Conservation (phyloP, 2,888 invertebrate genomes). For the Phyllotreta striolata region DNA sequence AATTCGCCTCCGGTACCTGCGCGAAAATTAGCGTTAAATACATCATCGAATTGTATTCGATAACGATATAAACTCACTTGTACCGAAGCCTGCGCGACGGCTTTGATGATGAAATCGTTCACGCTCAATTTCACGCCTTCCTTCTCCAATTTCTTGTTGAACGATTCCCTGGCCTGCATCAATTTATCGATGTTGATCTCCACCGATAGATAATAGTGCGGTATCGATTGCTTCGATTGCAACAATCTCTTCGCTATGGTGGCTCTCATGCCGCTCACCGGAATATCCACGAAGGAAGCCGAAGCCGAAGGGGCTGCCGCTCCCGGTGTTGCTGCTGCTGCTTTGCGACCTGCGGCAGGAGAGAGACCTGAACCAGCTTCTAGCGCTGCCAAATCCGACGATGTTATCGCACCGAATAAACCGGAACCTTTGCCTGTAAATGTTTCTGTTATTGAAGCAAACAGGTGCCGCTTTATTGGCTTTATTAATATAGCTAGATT, state of each 20-base stretch:
- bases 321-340: too few relatives aligned
- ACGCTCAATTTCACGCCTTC: constrained; percentile 87
- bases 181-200: constrained; percentile 86
- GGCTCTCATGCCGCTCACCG: constrained; percentile 82
- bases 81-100: constrained; percentile 85
- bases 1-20: constrained; percentile 92
- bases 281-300: constrained; percentile 73
- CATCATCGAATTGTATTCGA: too few relatives aligned
- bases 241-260: constrained; percentile 89
- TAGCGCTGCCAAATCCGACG: constrained; percentile 71
- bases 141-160: constrained; percentile 83
- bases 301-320: constrained; percentile 51
- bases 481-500: too few relatives aligned
- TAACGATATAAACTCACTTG: constrained; percentile 63
- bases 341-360: constrained; percentile 33
- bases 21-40: too few relatives aligned
- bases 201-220: constrained; percentile 93
- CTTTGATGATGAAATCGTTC: constrained; percentile 96
- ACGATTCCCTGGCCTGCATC: constrained; percentile 75
- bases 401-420: constrained; percentile 82
- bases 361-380: constrained; percentile 41
- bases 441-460: too few relatives aligned
- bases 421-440: constrained; percentile 72
- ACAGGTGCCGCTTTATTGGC: background rate
- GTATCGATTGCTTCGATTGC: constrained; percentile 91